These are phyloP conservation scores for Macquaria ambigua DNA, from an alignment of 2,113 vertebrate species.

Conservation along the genomic window DNA sequence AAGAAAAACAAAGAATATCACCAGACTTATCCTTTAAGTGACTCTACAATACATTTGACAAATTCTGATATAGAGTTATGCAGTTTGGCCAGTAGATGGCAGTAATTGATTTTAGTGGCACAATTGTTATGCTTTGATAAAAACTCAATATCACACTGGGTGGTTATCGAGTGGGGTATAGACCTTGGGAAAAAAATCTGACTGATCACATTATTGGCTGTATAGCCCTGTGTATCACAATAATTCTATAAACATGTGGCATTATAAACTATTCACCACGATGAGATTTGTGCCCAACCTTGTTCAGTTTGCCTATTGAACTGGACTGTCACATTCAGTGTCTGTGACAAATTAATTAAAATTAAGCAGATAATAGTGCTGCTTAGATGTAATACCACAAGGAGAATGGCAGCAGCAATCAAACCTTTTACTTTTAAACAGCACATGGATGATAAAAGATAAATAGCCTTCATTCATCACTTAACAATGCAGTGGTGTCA, in stretches of 20 bases:
- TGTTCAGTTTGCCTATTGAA: conserved; percentile 79
- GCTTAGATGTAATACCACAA: conserved; percentile 83
- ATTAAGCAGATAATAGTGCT: conserved; percentile 84
- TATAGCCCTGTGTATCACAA: conserved; percentile 17
- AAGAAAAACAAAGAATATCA: not conserved
- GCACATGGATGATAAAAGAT: conserved; percentile 88
- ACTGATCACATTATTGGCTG: not conserved
- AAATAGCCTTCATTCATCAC: conserved; percentile 89
- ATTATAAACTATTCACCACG: conserved; percentile 25
- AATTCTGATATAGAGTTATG: not conserved
- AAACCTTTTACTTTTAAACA: conserved; percentile 79
- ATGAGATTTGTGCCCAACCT: conserved; percentile 72
- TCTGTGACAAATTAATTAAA: conserved; percentile 86
- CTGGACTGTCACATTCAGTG: conserved; percentile 82
- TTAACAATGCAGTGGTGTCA: conserved; percentile 86
- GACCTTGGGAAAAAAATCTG: not conserved
- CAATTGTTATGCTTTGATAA: conserved; percentile 2
- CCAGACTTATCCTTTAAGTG: not conserved
- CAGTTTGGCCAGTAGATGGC: conserved; percentile 68
- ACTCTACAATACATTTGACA: not conserved
- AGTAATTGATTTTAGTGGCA: conserved; percentile 9
- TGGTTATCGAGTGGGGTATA: not conserved
- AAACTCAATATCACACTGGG: not conserved
- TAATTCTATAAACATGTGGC: conserved; percentile 59
- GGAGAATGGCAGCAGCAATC: conserved; percentile 85